Evolutionary conservation across 2,797 vertebrate species (phyloP).

Genomic region (Delichon dasypus): DNA sequence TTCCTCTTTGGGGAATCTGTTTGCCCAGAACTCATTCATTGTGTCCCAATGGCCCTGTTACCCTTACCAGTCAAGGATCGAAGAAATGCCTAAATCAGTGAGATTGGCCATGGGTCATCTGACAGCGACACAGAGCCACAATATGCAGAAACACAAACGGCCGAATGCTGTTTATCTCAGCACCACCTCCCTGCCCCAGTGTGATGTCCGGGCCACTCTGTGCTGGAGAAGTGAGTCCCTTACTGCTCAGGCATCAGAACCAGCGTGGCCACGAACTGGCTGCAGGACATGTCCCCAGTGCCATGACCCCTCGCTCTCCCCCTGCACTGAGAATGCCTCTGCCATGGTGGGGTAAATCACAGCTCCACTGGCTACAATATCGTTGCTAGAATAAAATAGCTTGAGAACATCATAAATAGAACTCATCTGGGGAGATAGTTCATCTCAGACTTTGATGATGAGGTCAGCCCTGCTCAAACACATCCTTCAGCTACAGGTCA

Average conservation of each 20-base stretch:
- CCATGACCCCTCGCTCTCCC: not conserved
- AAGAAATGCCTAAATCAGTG: not conserved
- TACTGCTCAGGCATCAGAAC: not conserved
- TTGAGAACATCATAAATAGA: not conserved
- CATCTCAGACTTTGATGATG: not conserved
- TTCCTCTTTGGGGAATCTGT: not conserved
- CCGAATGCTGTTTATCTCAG: not conserved
- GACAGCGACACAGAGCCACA: not conserved
- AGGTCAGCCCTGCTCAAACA: not conserved
- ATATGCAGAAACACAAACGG: not conserved
- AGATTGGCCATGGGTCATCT: not conserved
- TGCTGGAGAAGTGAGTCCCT: not conserved
- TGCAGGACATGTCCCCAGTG: not conserved
- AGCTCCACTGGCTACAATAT: not conserved
- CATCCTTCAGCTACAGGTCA: not conserved
- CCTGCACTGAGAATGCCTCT: not conserved
- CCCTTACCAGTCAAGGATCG: not conserved
- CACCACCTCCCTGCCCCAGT: rapidly evolving
- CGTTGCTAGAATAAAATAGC: not conserved
- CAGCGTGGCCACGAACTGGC: rapidly evolving
- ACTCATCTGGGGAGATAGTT: not conserved
- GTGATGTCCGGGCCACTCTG: rapidly evolving
- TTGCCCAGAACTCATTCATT: not conserved
- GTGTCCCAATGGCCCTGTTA: not conserved
- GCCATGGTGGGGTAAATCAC: not conserved